Evolutionary conservation across 2,113 vertebrate genomes (phyloP).

Genomic region (Dipodomys ordii): DNA sequence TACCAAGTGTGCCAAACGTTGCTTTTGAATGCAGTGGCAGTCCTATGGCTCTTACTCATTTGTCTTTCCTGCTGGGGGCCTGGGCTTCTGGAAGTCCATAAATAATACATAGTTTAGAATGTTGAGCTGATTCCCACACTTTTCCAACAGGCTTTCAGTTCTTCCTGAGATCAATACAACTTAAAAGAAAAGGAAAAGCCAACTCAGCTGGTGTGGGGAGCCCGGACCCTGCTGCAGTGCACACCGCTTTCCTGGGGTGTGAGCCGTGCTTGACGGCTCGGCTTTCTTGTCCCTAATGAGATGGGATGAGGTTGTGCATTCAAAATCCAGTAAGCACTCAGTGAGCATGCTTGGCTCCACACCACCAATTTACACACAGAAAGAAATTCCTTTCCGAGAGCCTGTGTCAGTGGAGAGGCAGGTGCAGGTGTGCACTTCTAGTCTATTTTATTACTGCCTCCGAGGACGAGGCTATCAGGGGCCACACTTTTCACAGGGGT

Average conservation of each 20-base stretch:
- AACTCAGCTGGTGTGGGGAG: conserved; percentile 60
- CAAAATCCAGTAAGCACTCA: not conserved
- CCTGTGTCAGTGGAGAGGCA: not conserved
- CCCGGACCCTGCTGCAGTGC: not conserved
- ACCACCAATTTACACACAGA: not conserved
- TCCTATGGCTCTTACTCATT: not conserved
- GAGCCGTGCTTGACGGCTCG: conserved; percentile 24
- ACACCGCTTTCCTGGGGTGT: conserved; percentile 16
- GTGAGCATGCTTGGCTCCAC: not conserved
- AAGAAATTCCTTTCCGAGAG: not conserved
- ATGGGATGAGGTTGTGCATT: conserved; percentile 61
- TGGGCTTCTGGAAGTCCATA: conserved; percentile 57
- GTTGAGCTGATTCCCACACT: conserved; percentile 68
- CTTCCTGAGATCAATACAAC: conserved; percentile 76
- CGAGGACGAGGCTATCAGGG: conserved; percentile 46
- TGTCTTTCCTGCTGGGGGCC: not conserved
- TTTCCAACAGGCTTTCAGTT: conserved; percentile 54
- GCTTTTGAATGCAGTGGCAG: not conserved
- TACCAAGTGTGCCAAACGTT: not conserved
- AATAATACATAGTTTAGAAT: conserved; percentile 75
- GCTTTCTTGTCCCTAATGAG: conserved; percentile 73
- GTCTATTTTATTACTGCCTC: not conserved
- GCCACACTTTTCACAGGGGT: conserved; percentile 3
- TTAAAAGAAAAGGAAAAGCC: conserved; percentile 76
- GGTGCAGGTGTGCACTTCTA: not conserved